These are phyloP conservation scores for Rhogogaster chlorosoma DNA, from an alignment of 2,888 invertebrate species.

Conservation along the genomic window DNA sequence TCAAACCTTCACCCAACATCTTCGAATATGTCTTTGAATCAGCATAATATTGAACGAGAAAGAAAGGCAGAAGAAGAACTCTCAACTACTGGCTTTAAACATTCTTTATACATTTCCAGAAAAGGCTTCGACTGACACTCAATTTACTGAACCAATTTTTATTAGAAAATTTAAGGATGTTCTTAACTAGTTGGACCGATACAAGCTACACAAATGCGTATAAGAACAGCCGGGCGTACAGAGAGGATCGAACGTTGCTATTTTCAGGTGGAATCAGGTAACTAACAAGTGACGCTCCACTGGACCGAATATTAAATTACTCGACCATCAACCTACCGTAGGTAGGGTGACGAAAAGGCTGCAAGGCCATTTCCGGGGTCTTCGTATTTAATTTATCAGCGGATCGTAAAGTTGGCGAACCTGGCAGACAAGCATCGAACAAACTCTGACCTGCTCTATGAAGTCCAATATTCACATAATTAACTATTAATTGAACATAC, in stretches of 20 bases:
- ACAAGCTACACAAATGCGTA: not conserved
- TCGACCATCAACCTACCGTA: conserved; percentile 11
- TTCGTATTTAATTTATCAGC: conserved; percentile 38
- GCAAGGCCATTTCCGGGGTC: not conserved
- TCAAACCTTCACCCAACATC: conserved; percentile 6
- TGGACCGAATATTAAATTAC: conserved; percentile 48
- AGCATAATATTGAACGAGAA: not conserved
- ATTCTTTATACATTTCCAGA: not conserved
- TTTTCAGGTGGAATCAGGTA: conserved; percentile 47
- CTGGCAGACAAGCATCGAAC: not conserved
- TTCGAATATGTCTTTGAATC: not conserved
- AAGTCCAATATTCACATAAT: conserved; percentile 13
- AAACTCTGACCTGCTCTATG: not conserved
- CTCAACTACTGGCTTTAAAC: not conserved
- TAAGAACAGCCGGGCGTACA: not conserved
- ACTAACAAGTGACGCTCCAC: conserved; percentile 42
- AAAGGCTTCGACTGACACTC: not conserved
- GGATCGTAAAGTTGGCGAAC: not conserved
- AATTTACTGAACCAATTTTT: not conserved
- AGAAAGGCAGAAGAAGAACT: not conserved
- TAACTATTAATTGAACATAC: not conserved
- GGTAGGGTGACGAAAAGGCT: not conserved
- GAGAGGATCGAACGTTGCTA: conserved; percentile 44
- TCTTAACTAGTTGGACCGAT: not conserved
- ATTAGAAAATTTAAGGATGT: not conserved